Evolutionary conservation across 1,140 invertebrate species (phyloP).

Genomic region (Matsumurasca onukii): DNA sequence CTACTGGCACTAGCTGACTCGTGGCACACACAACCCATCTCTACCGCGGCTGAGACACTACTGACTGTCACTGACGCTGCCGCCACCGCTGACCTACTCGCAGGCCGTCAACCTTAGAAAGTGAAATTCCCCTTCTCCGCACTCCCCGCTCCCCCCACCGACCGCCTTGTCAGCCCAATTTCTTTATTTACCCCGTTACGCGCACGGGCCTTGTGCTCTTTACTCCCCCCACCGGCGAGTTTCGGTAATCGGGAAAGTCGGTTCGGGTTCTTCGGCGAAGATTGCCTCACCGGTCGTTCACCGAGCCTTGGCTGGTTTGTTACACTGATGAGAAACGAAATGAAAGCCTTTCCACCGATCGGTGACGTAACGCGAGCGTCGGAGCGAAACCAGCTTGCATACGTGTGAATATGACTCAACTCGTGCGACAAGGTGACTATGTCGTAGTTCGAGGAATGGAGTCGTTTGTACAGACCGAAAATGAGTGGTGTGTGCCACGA

Average conservation of each 20-base stretch:
- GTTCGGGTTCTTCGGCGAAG: not conserved
- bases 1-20: slow-evolving; percentile 46
- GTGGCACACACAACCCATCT: slow-evolving; percentile 38
- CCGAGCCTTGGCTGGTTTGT: too few species aligned
- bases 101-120: slow-evolving; percentile 29
- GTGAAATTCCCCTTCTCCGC: slow-evolving; percentile 25
- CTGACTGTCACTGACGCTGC: not conserved
- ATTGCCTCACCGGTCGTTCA: slow-evolving; percentile 1
- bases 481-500: too few species aligned
- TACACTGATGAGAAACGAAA: too few species aligned
- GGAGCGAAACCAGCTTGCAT: too few species aligned
- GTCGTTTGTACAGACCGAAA: too few species aligned
- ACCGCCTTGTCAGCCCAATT: slow-evolving; percentile 11
- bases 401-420: too few species aligned
- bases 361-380: too few species aligned
- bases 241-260: slow-evolving; percentile 19
- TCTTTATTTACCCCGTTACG: slow-evolving; percentile 19
- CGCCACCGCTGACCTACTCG: slow-evolving; percentile 29
- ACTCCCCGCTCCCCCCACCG: slow-evolving; percentile 22
- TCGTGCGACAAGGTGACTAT: too few species aligned
- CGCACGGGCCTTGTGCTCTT: not conserved
- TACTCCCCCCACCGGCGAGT: not conserved
- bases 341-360: too few species aligned
- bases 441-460: too few species aligned
- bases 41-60: slow-evolving; percentile 9